phyloP scores from a whole-genome alignment of 2,113 vertebrate species.

The Myanophis thanlyinensis region DNA sequence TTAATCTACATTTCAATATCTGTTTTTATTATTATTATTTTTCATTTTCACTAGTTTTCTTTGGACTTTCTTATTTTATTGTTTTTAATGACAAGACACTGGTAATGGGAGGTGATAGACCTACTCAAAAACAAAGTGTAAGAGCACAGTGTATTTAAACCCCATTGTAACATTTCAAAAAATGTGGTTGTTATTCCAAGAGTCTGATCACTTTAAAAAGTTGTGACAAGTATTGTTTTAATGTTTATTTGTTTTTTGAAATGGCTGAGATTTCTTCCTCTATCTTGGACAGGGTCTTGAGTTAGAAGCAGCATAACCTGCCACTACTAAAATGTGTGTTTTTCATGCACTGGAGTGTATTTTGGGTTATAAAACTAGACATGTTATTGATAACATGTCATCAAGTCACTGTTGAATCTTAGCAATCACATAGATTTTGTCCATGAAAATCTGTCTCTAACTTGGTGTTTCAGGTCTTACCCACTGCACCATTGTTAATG shows the following conservation, averaged over 20 bases:
- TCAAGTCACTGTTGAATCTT: background rate
- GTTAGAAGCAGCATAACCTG: background rate
- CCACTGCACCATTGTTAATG: background rate
- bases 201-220: background rate
- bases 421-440: background rate
- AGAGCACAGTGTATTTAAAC: background rate
- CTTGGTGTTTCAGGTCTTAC: background rate
- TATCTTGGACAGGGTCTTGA: background rate
- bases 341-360: background rate
- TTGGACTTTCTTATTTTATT: background rate
- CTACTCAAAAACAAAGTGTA: background rate
- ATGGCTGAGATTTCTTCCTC: background rate
- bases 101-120: background rate
- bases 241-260: no score
- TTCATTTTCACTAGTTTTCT: background rate
- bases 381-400: background rate
- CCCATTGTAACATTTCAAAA: background rate
- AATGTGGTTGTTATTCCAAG: background rate
- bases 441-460: background rate
- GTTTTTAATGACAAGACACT: background rate
- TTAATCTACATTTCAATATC: background rate
- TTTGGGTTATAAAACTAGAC: background rate
- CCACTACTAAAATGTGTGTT: background rate
- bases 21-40: background rate
- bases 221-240: background rate